Evolutionary conservation across 2,113 vertebrate species (phyloP), one percentile per base, ranked within the genome.

Genomic region (Benitochromis conjunctus): DNA sequence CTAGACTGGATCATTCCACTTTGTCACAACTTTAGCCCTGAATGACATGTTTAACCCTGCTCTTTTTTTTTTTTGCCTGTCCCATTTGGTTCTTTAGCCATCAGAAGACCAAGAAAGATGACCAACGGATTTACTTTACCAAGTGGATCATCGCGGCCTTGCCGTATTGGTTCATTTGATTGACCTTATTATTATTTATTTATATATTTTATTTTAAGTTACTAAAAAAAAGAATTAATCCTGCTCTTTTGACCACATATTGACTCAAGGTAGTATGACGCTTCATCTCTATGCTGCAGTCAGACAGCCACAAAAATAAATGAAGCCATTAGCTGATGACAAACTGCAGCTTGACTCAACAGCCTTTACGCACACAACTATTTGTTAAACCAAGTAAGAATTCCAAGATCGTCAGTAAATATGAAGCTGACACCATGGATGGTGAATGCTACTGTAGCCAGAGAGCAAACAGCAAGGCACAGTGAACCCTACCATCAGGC

Each of bases 321-420:
- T 31, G 4, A 14, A 60, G 36, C 34, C 5, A n/a, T 43, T 7
- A 83, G 53, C 34, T 31, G 57, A 80, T 21, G 66, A 81, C 80
- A 81, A 54, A 19, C 53, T n/a, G 51, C 64, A 76, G 29, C 54
- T 43, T 29, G 46, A 88, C 54, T 55, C 24, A 26, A 1, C 24
- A 29, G 8, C 29, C 16, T 55, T 78, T 11, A 18, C 6, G 2
- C 3, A 1, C 38, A 41, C 0, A 1, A 79, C 46, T 64, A 38
- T 58, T 46, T 71, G 26, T 74, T 57, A 78, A 10, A 78, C 0
- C 9, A 0, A 58, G 31, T 2, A 60, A 26, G 41, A 34, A 89
- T 76, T 79, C 24, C 16, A 85, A 79, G 77, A 83, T 85, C 87
- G 79, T 80, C 62, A 41, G 31, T 80, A 83, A 87, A 86, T 48